These are phyloP conservation scores for Calephelis perditalis DNA, from an alignment of 2,888 invertebrate species.

Conservation along the genomic window DNA sequence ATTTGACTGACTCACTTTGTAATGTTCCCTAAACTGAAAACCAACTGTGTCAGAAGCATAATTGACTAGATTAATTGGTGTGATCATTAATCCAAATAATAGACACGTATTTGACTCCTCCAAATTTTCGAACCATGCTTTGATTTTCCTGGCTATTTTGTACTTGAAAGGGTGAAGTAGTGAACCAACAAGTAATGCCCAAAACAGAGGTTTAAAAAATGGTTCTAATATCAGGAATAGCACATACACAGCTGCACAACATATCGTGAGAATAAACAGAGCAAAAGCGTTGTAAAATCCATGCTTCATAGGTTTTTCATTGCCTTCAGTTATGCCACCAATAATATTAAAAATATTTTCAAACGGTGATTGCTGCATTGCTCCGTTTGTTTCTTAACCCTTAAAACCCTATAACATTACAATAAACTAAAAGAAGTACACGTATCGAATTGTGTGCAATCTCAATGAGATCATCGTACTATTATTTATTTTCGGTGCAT, in stretches of 20 bases:
- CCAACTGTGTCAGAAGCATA: constrained; percentile 81
- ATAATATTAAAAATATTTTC: constrained; percentile 84
- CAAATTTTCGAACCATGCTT: constrained; percentile 86
- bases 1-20: no score
- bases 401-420: constrained; percentile 11
- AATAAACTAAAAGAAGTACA: constrained; percentile 11
- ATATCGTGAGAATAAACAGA: constrained; percentile 83
- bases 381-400: background rate
- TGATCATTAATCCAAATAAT: constrained; percentile 74
- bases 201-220: constrained; percentile 94
- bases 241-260: constrained; percentile 84
- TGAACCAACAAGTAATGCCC: constrained; percentile 98
- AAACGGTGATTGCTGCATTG: constrained; percentile 77
- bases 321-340: constrained; percentile 83
- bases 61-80: constrained; percentile 88
- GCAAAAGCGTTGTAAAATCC: constrained; percentile 94
- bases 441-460: constrained; percentile 12
- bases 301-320: constrained; percentile 93
- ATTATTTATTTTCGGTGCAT: constrained; percentile 26
- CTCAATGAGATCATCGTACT: constrained; percentile 31
- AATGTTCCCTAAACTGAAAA: no score
- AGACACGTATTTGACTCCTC: constrained; percentile 83
- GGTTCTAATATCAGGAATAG: constrained; percentile 92
- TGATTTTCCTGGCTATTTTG: constrained; percentile 84
- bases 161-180: constrained; percentile 97